Conservation (phyloP, 2,797 vertebrate species). For the Anguilla megastoma region DNA sequence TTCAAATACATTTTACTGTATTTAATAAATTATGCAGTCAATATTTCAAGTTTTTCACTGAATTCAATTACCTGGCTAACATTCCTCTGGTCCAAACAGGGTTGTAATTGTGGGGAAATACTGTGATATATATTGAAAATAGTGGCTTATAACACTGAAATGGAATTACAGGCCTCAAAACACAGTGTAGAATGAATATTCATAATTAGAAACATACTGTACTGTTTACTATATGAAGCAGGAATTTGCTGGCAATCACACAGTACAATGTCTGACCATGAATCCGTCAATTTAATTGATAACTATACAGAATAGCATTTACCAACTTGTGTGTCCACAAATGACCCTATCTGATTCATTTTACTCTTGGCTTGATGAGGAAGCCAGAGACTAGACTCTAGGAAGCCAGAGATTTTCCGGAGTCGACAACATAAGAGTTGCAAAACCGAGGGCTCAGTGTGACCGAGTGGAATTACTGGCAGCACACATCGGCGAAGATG, state of each 20-base stretch:
- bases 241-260: neutral
- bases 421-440: neutral
- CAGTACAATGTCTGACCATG: no score
- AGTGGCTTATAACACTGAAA: neutral
- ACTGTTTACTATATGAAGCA: neutral
- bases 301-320: neutral
- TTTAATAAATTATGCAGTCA: no score
- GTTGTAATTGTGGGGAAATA: no score
- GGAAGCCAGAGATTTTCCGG: neutral
- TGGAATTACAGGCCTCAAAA: neutral
- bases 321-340: neutral
- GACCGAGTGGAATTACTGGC: slow-evolving; percentile 14
- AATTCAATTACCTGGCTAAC: no score
- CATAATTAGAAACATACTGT: neutral
- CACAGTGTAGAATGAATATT: neutral
- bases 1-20: no score
- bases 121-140: neutral
- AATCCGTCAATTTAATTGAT: neutral
- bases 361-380: neutral
- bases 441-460: neutral
- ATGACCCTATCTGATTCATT: neutral
- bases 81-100: no score
- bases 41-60: no score
- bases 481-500: slow-evolving; percentile 9
- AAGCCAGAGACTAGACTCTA: neutral